Base-by-base conservation (phyloP, 64 coral and sea anemone species). In the Acropora tenuis region DNA sequence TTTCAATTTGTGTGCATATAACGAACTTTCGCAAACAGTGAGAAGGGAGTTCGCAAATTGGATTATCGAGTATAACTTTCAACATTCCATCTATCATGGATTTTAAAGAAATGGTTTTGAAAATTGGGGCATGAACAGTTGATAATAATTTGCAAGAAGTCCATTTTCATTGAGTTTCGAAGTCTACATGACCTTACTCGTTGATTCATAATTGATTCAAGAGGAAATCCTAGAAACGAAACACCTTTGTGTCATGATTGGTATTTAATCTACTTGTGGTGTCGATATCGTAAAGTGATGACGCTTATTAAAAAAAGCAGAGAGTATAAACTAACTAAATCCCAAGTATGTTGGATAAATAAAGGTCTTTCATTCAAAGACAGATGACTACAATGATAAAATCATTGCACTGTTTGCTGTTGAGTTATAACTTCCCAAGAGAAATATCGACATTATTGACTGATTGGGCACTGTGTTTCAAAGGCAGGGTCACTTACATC, bases 281-380 rank as follows among this genome's bases (percentile, higher is more conserved):
- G 8, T 0, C 8, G 65, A 46, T 69, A 8, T 68, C 63, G 44
- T 47, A 18, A 81, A 71, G 82, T 85, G 82, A 68, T 48, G 82
- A 71, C 82, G 45, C 63, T 69, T 68, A 85, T 85, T 69, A 71
- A 85, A 85, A 63, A 63, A 10, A 12, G 2, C 60, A 63, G 4
- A 55, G 52, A 30, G 30, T 30, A 30, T 9, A 55, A 55, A 63
- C 10, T 63, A 15, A 13, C 16, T 13, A 63, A 10, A 48, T 65
- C 45, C 3, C 75, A 77, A 17, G 15, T 48, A 46, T 17, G 46
- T 45, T 48, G 45, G 15, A 15, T 17, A 12, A 77, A 47, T 46
- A 77, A 2, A 48, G 68, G 17, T 71, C 68, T 20, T 17, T 15
- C 3, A 71, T 40, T 20, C 68, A 71, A 40, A 68, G 17, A 68